phyloP scores from a whole-genome alignment of 1,140 invertebrate species.

The Sipha flava region DNA sequence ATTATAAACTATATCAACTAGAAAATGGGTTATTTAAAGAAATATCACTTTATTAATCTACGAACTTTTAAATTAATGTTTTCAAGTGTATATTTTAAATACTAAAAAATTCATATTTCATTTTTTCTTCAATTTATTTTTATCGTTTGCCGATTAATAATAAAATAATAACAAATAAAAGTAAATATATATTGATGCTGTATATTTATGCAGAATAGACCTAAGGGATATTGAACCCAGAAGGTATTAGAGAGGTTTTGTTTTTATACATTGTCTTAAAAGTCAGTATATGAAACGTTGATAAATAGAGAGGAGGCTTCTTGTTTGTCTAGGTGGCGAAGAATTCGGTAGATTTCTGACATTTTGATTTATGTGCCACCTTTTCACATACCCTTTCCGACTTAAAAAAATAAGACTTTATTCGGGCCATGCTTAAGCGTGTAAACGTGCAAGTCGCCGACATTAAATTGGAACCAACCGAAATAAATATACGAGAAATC shows the following conservation, averaged over 20 bases:
- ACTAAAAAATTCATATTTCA: too few species aligned
- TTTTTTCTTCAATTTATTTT: too few species aligned
- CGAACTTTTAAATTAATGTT: too few species aligned
- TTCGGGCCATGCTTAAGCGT: background rate
- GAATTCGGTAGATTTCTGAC: background rate
- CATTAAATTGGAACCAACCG: constrained; percentile 13
- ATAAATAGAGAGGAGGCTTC: constrained; percentile 19
- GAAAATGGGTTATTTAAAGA: too few species aligned
- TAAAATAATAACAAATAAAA: background rate
- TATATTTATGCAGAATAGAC: background rate
- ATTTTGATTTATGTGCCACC: constrained; percentile 20
- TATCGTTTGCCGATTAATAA: too few species aligned
- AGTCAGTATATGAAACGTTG: constrained; percentile 28
- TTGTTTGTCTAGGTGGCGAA: constrained; percentile 15
- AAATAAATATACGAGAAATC: constrained; percentile 23
- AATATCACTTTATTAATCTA: too few species aligned
- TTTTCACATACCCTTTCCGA: background rate
- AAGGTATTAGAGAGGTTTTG: background rate
- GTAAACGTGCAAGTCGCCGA: background rate
- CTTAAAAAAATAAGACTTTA: constrained; percentile 1
- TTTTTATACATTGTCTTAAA: constrained; percentile 25
- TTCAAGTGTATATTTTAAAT: too few species aligned
- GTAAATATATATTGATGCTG: background rate
- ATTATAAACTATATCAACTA: too few species aligned
- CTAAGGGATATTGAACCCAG: background rate